These are phyloP conservation scores for Stenurella melanura DNA, from an alignment of 2,888 invertebrate species.

Conservation along the genomic window DNA sequence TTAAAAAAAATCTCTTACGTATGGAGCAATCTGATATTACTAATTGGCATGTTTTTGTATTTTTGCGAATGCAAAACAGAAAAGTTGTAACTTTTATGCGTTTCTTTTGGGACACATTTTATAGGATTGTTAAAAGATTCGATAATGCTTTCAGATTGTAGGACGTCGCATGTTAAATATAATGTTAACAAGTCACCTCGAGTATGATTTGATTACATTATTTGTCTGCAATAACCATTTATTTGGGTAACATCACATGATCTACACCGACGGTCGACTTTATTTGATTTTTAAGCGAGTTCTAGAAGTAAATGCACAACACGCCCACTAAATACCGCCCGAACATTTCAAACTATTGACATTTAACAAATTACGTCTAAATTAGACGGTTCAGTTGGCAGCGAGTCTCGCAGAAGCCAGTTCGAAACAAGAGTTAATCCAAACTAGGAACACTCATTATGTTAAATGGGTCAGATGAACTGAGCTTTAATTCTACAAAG, in stretches of 20 bases:
- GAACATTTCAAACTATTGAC: constrained; percentile 39
- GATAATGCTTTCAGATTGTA: no score
- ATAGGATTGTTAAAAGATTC: no score
- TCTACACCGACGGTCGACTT: background rate
- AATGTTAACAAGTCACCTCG: no score
- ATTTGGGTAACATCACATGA: background rate
- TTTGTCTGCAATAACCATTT: background rate
- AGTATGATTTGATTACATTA: no score
- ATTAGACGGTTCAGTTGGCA: constrained; percentile 45
- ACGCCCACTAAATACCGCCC: constrained; percentile 27
- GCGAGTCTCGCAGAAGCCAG: constrained; percentile 40
- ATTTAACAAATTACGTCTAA: constrained; percentile 44
- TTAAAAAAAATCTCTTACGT: no score
- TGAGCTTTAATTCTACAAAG: constrained; percentile 62
- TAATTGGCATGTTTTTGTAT: no score
- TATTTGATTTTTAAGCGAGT: background rate
- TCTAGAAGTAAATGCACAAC: background rate
- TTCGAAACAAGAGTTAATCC: constrained; percentile 60
- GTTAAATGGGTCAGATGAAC: constrained; percentile 66
- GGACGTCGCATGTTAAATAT: no score
- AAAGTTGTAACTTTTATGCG: no score
- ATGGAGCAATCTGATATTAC: no score
- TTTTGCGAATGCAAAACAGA: no score
- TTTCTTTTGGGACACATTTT: no score
- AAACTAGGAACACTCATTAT: constrained; percentile 64